Base-by-base conservation (phyloP, 2,888 invertebrate species). In the Hecatera dysodea region DNA sequence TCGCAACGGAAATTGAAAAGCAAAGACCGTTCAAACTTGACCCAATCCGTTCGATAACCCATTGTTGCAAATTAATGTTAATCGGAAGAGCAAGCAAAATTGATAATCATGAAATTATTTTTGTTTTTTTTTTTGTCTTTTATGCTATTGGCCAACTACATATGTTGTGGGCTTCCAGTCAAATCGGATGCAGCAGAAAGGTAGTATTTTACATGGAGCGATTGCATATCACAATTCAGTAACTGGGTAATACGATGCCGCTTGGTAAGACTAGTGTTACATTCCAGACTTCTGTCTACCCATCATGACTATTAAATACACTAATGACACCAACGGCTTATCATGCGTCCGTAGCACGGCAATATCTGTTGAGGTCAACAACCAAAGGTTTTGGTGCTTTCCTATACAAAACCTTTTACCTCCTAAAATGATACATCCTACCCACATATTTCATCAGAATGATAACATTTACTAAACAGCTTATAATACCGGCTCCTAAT, bases 1-100 rank as follows among this genome's bases (percentile, higher is more conserved):
- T 77, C 72, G 69, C 73, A 79, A 79, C 87, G 91, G 90, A 91
- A 90, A 91, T 91, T 90, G 89, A 91, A 91, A 87, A 83, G 86
- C 81, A 83, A 82, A 79, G 70, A 70, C 83, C 84, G 82, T 86
- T 83, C 78, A 83, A 86, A 88, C 83, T 87, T 85, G 86, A 88
- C 87, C 87, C 83, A 80, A 88, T 84, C 80, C 68, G 62, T 67
- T 72, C 56, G 72, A 75, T 78, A 78, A 69, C 53, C 57, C 57
- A 72, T 74, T 74, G 69, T 78, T 72, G 52, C 36, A 2, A 7
- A 29, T 12, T 59, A 48, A 42, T 64, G 62, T 75, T 69, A 33
- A 63, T 1, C 6, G 2, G 2, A 48, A 24, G 15, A 15, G 22
- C 17, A 22, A 5, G 6, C 22, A 33, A 19, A 17, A 44, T 1